Conservation (phyloP, 2,113 vertebrate species). For the Narcine bancroftii region DNA sequence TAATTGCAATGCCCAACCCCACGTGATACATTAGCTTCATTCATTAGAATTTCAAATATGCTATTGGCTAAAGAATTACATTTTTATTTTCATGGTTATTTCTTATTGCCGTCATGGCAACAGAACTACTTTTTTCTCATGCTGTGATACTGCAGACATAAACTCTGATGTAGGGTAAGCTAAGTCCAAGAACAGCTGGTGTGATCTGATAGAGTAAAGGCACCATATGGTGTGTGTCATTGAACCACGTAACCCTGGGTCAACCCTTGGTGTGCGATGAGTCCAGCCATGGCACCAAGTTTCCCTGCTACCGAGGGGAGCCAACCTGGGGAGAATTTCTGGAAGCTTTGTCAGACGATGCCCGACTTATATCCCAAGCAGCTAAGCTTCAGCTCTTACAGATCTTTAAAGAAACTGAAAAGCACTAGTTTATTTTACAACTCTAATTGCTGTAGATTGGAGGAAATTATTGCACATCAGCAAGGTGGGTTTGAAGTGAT, state of each 20-base stretch:
- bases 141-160: not conserved
- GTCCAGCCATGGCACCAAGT: not conserved
- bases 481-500: not conserved
- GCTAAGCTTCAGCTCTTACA: not conserved
- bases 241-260: not conserved
- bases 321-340: not conserved
- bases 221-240: not conserved
- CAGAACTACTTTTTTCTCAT: not conserved
- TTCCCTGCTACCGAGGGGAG: not conserved
- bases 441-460: not conserved
- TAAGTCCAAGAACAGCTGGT: not conserved
- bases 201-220: not conserved
- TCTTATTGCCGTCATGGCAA: not conserved
- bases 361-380: not conserved
- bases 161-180: not conserved
- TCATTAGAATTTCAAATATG: no score
- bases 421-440: not conserved
- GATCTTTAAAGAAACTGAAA: not conserved
- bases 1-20: no score
- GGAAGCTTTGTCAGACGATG: not conserved
- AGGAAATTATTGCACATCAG: not conserved
- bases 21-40: no score
- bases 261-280: not conserved
- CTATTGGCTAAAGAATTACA: no score
- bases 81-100: not conserved